Base-by-base conservation (phyloP, 1,140 invertebrate genomes). In the Drusus annulatus region DNA sequence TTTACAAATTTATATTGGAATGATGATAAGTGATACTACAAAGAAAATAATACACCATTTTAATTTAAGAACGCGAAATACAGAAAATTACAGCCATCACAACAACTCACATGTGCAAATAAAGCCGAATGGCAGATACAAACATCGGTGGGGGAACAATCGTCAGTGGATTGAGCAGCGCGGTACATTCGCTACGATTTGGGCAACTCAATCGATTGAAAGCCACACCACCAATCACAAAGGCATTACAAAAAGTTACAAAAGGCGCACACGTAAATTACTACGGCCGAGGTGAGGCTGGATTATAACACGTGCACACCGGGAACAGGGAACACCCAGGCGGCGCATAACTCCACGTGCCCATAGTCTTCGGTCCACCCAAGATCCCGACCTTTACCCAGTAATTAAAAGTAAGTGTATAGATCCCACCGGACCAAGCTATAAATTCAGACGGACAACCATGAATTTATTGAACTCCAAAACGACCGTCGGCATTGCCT, bases 291-390 rank as follows among this genome's bases (percentile, higher is more conserved):
- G 63, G 28, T 68, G 63, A 45, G n/a, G 28, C 63, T 68, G 63
- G 23, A 45, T 51, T 50, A 23, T 71, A 50, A 71, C 68, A 71
- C 68, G 68, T 71, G 68, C 50, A 60, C 54, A 45, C 25, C 36
- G 3, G 15, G 13, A 52, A 23, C 3, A 3, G 50, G 68, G 68
- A 71, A 71, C 68, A 71, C 68, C 68, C 68, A 71, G 51, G 10
- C 68, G 54, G 68, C 50, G 68, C 68, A 71, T 71, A 71, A 31
- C 28, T 68, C 28, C 68, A 52, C 68, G 68, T 51, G 68, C 63
- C 25, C 10, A 17, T 31, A 36, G 28, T n/a, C 16, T 31, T 45
- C 63, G 17, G 50, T 19, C 31, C 56, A 16, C 63, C 10, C 15
- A 16, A 28, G 25, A 31, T 36, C 23, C 23, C 62, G 25, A 65